A percentile compares a stretch with the other conserved stretches of the same genome.
These are phyloP conservation scores for Hylaeus volcanicus DNA, from an alignment of 1,140 invertebrate species.

Conservation along the genomic window DNA sequence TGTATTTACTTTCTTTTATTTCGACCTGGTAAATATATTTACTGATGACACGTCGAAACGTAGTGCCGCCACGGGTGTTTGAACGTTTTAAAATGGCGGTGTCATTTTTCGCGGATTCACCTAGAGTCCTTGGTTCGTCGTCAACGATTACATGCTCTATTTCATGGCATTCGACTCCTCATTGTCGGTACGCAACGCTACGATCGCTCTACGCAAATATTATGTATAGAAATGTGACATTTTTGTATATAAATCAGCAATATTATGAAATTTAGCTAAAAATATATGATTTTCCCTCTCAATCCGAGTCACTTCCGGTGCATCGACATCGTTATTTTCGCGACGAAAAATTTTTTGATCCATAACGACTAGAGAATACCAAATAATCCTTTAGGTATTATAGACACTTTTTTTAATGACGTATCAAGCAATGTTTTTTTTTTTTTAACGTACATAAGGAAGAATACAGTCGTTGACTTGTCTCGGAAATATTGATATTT, in stretches of 20 bases:
- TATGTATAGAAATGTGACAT: not conserved
- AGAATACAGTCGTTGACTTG: constrained; percentile 53
- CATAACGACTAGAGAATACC: not conserved
- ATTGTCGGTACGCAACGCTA: too few species aligned
- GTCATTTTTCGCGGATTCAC: constrained; percentile 41
- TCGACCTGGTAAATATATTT: constrained; percentile 47
- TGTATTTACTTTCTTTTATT: constrained; percentile 51
- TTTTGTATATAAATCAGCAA: constrained; percentile 1
- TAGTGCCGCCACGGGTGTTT: constrained; percentile 72
- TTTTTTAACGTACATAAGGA: constrained; percentile 10
- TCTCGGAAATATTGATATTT: constrained; percentile 65
- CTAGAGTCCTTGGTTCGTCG: not conserved
- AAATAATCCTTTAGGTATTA: constrained; percentile 9
- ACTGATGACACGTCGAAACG: constrained; percentile 36
- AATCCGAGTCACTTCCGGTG: constrained; percentile 63
- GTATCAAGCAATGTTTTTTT: not conserved
- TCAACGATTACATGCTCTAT: not conserved
- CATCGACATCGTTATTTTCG: not conserved
- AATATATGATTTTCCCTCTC: constrained; percentile 68
- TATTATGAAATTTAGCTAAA: constrained; percentile 41
- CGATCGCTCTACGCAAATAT: not conserved
- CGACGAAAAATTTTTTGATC: not conserved
- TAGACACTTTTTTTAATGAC: not conserved
- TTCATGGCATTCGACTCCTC: not conserved
- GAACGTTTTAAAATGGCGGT: constrained; percentile 69